phyloP scores from a whole-genome alignment of 2,797 vertebrate species.

The Adelosebastes latens region DNA sequence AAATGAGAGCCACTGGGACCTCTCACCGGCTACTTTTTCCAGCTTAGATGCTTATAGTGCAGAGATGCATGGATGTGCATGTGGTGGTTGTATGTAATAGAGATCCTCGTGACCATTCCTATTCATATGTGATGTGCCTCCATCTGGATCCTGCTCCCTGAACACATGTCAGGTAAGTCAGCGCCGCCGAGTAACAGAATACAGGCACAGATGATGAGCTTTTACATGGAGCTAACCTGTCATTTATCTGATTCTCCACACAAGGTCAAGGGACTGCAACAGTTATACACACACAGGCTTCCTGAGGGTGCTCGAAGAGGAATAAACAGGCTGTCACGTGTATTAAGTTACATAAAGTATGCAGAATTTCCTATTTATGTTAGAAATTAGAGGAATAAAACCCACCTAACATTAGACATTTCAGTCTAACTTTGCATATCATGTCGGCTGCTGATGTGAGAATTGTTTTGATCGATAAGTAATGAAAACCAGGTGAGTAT shows the following conservation, averaged over 20 bases:
- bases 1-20: slow-evolving; percentile 13
- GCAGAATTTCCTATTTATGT: slow-evolving; percentile 17
- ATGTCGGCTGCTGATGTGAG: slow-evolving; percentile 10
- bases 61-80: slow-evolving; percentile 14
- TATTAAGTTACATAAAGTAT: slow-evolving; percentile 36
- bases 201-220: slow-evolving; percentile 78
- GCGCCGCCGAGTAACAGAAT: slow-evolving; percentile 79
- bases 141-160: slow-evolving; percentile 76
- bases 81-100: slow-evolving; percentile 15
- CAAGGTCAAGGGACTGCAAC: slow-evolving; percentile 21
- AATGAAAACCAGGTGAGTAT: slow-evolving; percentile 81
- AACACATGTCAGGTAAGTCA: slow-evolving; percentile 74
- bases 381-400: slow-evolving; percentile 1
- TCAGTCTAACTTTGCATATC: neutral
- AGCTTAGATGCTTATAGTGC: slow-evolving; percentile 13
- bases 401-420: neutral
- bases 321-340: slow-evolving; percentile 26
- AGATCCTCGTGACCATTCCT: slow-evolving; percentile 47
- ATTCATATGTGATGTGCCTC: slow-evolving; percentile 59
- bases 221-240: slow-evolving; percentile 55
- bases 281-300: slow-evolving; percentile 22
- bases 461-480: slow-evolving; percentile 58
- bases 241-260: slow-evolving; percentile 62
- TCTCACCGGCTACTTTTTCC: slow-evolving; percentile 28
- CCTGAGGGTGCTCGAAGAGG: neutral